Evolutionary conservation across 2,888 invertebrate genomes (phyloP), one percentile per base, ranked within the genome.

Genomic region (Rosalia funebris): DNA sequence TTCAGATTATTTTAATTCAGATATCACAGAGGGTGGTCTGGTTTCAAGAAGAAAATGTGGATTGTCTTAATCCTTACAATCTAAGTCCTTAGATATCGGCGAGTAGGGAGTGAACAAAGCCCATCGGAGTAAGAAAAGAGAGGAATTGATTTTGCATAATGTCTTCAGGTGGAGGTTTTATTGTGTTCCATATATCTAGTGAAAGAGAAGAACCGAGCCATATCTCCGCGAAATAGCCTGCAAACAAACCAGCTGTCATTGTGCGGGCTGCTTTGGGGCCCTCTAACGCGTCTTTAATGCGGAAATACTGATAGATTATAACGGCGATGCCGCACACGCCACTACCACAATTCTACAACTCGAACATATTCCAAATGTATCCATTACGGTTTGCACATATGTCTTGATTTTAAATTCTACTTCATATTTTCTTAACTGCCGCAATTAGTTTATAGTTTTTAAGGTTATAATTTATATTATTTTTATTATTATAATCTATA

Each of bases 141-240:
- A 78, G 76, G 82, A 82, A 82, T 82, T 82, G 82, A 82, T 82
- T 82, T 82, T 82, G 82, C 82, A 82, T 82, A 82, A 82, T 81
- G 82, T 82, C 80, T 80, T 78, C 81, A 81, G 81, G 82, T 82
- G 80, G 80, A 76, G 78, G 72, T 80, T 81, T 81, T 81, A 81
- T 81, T 81, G 80, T 81, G 78, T 77, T 78, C 80, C 80, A 81
- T 81, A 81, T 81, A 81, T 81, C 78, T 79, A 75, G 74, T 71
- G 75, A 73, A 75, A 76, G 73, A 74, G 75, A 69, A 71, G 72
- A 73, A 72, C 69, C 71, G 72, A 64, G 72, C 72, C 74, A 73
- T 79, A 79, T 78, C 77, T 76, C 71, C 47, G 65, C 73, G 71
- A 72, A 80, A 80, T 78, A 75, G 79, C 72, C 80, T 80, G 79